Conservation (phyloP, 2,888 invertebrate genomes). For the Clanis bilineata region DNA sequence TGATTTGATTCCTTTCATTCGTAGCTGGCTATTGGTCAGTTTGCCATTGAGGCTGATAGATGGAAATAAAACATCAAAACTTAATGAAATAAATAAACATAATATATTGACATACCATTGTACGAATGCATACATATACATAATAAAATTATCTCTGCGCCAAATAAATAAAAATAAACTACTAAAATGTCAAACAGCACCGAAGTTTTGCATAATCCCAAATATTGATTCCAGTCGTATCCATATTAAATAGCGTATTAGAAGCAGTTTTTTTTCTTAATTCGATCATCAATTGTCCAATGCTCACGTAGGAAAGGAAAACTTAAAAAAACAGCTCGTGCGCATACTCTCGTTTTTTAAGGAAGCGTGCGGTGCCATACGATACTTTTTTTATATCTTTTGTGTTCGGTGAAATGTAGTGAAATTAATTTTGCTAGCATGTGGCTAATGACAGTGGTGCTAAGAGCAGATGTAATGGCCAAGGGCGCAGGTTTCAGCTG, state of each 20-base stretch:
- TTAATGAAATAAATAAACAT: too few relatives aligned
- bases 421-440: constrained; percentile 67
- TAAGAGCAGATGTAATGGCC: constrained; percentile 49
- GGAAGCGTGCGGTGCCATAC: constrained; percentile 56
- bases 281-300: constrained; percentile 74
- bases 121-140: too few relatives aligned
- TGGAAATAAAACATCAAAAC: too few relatives aligned
- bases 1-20: too few relatives aligned
- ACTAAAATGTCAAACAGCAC: not conserved
- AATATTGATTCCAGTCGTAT: constrained; percentile 32
- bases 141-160: too few relatives aligned
- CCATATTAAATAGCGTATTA: constrained; percentile 41
- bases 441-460: constrained; percentile 53
- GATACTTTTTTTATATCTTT: constrained; percentile 49
- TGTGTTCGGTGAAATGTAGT: constrained; percentile 56
- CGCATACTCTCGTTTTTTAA: constrained; percentile 71
- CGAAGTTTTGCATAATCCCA: not conserved
- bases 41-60: too few relatives aligned
- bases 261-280: constrained; percentile 67
- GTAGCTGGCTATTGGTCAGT: too few relatives aligned
- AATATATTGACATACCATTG: too few relatives aligned
- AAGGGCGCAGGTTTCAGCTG: constrained; percentile 35
- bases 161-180: too few relatives aligned
- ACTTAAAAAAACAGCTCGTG: constrained; percentile 69
- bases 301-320: constrained; percentile 52